A percentile compares a stretch with the other conserved stretches of the same genome.
phyloP scores from a whole-genome alignment of 92 coral and sea anemone genomes.

The Palythoa heliodiscus region DNA sequence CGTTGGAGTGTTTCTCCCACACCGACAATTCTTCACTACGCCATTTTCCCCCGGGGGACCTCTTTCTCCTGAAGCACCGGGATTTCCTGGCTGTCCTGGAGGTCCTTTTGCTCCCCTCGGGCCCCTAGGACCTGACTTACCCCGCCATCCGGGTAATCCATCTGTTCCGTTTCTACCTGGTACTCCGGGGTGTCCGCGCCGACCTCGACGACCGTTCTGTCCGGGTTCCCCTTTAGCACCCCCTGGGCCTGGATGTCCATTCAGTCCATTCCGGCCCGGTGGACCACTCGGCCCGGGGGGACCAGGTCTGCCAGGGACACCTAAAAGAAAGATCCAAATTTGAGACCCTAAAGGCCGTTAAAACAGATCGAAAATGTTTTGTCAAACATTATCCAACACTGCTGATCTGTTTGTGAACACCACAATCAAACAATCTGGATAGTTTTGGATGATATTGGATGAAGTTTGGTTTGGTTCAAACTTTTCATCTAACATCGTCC shows the following conservation, averaged over 20 bases:
- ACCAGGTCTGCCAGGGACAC: constrained; percentile 82
- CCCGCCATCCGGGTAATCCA: constrained; percentile 85
- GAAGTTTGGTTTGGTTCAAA: too few relatives aligned
- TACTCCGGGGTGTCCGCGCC: constrained; percentile 66
- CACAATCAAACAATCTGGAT: too few relatives aligned
- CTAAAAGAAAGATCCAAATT: constrained; percentile 28
- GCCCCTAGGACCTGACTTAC: constrained; percentile 82
- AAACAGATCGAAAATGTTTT: too few relatives aligned
- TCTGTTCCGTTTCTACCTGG: constrained; percentile 81
- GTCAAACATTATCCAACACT: too few relatives aligned
- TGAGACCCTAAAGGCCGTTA: too few relatives aligned
- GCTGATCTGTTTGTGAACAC: too few relatives aligned
- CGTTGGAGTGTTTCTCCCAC: constrained; percentile 72
- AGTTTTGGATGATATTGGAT: too few relatives aligned
- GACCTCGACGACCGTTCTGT: constrained; percentile 69
- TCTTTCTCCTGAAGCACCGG: constrained; percentile 67
- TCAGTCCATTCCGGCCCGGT: constrained; percentile 84
- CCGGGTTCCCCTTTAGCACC: constrained; percentile 80
- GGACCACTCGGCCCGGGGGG: constrained; percentile 85
- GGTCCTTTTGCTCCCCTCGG: constrained; percentile 76
- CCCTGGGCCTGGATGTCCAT: constrained; percentile 71
- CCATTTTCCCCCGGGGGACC: constrained; percentile 78
- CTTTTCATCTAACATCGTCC: too few relatives aligned
- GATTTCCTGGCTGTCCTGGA: constrained; percentile 64
- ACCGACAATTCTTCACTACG: constrained; percentile 61